Conservation (phyloP, 1,140 invertebrate genomes). For the Brachionus calyciflorus region DNA sequence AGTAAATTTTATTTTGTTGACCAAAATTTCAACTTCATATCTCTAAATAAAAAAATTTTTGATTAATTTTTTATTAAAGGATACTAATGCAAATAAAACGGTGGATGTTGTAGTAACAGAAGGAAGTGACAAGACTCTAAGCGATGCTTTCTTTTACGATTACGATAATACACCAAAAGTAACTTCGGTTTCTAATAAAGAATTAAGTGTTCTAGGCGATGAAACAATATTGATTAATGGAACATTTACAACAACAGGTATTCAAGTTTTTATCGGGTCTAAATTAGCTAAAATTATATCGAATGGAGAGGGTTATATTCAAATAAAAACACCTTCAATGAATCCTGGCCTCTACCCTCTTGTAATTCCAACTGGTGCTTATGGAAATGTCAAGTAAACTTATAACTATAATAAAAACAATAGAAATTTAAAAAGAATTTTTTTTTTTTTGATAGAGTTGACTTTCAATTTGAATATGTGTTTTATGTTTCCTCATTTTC, state of each 20-base stretch:
- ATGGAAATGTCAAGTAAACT: constrained; percentile 37
- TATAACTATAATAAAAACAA: no score
- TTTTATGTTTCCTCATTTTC: constrained; percentile 46
- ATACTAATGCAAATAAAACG: constrained; percentile 14
- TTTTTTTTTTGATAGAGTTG: background rate
- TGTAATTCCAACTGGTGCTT: background rate
- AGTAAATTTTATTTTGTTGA: background rate
- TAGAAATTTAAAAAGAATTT: background rate
- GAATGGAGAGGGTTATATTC: constrained; percentile 46
- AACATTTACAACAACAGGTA: constrained; percentile 48
- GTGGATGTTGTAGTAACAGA: constrained; percentile 47
- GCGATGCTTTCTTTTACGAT: constrained; percentile 47
- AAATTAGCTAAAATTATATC: constrained; percentile 42
- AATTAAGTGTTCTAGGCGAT: constrained; percentile 49
- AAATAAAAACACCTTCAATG: constrained; percentile 48
- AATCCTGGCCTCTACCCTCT: constrained; percentile 48
- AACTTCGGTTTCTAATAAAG: background rate
- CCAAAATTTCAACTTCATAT: no score
- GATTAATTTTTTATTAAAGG: constrained; percentile 34
- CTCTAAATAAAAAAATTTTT: no score
- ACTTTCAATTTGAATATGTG: constrained; percentile 17
- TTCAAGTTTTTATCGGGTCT: constrained; percentile 48
- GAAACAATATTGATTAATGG: constrained; percentile 50
- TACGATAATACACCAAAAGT: constrained; percentile 24
- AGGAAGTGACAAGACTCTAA: constrained; percentile 35